phyloP scores from a whole-genome alignment of 1,140 invertebrate species.

The Neodiprion virginianus region DNA sequence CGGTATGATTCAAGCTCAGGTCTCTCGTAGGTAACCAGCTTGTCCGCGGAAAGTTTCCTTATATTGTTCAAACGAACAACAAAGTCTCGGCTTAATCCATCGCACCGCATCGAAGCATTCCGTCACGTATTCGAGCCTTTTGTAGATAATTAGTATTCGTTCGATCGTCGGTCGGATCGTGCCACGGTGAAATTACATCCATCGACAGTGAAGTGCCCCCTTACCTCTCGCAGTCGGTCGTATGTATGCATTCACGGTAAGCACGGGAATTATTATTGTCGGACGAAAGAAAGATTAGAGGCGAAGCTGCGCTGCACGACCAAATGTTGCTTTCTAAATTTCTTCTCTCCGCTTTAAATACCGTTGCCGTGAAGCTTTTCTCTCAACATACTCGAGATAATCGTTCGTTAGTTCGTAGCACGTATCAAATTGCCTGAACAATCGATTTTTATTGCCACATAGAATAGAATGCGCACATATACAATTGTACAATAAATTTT shows the following conservation, averaged over 20 bases:
- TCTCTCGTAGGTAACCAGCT: too few relatives aligned
- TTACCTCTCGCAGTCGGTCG: background rate
- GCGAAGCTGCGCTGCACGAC: background rate
- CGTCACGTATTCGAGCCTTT: background rate
- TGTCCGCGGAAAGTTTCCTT: background rate
- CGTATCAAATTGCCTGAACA: too few relatives aligned
- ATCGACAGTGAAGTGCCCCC: background rate
- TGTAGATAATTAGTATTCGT: slow-evolving; percentile 5
- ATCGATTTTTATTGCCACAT: too few relatives aligned
- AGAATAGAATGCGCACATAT: too few relatives aligned
- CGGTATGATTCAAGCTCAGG: too few relatives aligned
- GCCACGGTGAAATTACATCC: slow-evolving; percentile 1
- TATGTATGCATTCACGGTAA: background rate
- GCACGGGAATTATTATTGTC: background rate
- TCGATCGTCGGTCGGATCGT: background rate
- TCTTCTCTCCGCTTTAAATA: background rate
- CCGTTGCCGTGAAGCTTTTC: too few relatives aligned
- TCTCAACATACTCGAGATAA: too few relatives aligned
- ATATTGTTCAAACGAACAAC: background rate
- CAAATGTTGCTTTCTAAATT: background rate
- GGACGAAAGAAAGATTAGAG: background rate
- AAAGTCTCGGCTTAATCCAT: background rate
- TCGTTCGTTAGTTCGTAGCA: too few relatives aligned
- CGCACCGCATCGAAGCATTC: background rate
- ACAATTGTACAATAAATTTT: too few relatives aligned